Percentiles rank a stretch among this genome's conserved stretches.
Evolutionary conservation across 2,888 invertebrate genomes (phyloP).

Genomic region (Caenorhabditis zanzibari): DNA sequence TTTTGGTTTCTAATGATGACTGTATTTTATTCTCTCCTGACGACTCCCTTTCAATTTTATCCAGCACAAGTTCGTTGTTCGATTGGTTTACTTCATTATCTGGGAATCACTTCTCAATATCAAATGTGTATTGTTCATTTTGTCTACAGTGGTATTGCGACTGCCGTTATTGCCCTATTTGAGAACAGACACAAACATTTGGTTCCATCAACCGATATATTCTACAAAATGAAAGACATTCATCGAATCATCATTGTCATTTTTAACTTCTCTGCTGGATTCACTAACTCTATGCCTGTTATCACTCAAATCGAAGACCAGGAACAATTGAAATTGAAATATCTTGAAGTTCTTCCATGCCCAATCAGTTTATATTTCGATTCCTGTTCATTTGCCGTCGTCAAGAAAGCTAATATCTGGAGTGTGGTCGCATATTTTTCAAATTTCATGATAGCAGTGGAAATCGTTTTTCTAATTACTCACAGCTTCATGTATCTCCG

Average conservation of each 20-base stretch:
- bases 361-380: constrained; percentile 23
- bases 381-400: constrained; percentile 7
- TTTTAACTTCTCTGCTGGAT: constrained; percentile 10
- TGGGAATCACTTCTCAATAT: background rate
- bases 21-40: constrained; percentile 24
- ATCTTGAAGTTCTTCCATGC: constrained; percentile 10
- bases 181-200: constrained; percentile 35
- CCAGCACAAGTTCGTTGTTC: constrained; percentile 30
- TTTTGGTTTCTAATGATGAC: constrained; percentile 31
- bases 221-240: constrained; percentile 1
- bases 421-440: background rate
- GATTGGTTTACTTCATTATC: constrained; percentile 10
- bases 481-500: constrained; percentile 22
- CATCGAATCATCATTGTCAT: constrained; percentile 11
- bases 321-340: constrained; percentile 8
- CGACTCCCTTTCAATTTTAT: constrained; percentile 30
- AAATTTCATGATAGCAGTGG: background rate
- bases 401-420: background rate
- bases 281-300: constrained; percentile 3
- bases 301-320: background rate
- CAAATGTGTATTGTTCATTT: constrained; percentile 19
- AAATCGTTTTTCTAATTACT: constrained; percentile 8
- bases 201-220: constrained; percentile 21
- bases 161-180: constrained; percentile 22
- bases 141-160: constrained; percentile 15